A percentile compares a stretch with the other conserved stretches of the same genome.
These are phyloP conservation scores for Brenthis hecate DNA, from an alignment of 2,888 invertebrate genomes.

Conservation along the genomic window DNA sequence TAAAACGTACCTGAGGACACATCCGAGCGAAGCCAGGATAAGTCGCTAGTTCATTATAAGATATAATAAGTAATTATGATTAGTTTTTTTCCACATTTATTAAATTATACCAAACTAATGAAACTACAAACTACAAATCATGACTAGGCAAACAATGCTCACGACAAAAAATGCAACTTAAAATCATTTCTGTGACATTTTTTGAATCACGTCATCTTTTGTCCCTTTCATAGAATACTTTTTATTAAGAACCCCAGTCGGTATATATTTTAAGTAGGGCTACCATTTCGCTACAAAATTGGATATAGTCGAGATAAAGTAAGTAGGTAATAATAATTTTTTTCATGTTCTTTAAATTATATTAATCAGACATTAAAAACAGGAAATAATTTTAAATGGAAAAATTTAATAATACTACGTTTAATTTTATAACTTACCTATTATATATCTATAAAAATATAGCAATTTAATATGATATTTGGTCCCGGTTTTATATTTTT, in stretches of 20 bases:
- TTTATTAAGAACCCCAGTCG: slow-evolving; percentile 57
- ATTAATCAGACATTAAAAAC: too few species aligned
- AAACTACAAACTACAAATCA: slow-evolving; percentile 9
- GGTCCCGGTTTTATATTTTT: neutral
- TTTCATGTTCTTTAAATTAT: too few species aligned
- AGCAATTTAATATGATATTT: too few species aligned
- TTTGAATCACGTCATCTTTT: slow-evolving; percentile 37
- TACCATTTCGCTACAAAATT: neutral
- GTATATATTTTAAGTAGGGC: slow-evolving; percentile 28
- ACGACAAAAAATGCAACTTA: slow-evolving; percentile 24
- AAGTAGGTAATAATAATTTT: too few species aligned
- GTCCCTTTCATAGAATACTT: slow-evolving; percentile 46
- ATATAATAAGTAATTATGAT: neutral
- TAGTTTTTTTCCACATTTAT: neutral
- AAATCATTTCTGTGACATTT: slow-evolving; percentile 34
- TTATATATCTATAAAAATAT: too few species aligned
- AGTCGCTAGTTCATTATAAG: neutral
- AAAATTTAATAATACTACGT: too few species aligned
- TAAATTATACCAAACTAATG: slow-evolving; percentile 8
- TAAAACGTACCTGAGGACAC: too few species aligned
- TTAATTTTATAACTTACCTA: too few species aligned
- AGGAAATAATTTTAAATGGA: too few species aligned
- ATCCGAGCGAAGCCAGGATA: too few species aligned
- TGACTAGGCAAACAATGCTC: slow-evolving; percentile 13
- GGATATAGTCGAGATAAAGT: neutral